A percentile compares a stretch with the other conserved stretches of the same genome.
Evolutionary conservation across 2,113 vertebrate species (phyloP).

Genomic region (Neotoma lepida): DNA sequence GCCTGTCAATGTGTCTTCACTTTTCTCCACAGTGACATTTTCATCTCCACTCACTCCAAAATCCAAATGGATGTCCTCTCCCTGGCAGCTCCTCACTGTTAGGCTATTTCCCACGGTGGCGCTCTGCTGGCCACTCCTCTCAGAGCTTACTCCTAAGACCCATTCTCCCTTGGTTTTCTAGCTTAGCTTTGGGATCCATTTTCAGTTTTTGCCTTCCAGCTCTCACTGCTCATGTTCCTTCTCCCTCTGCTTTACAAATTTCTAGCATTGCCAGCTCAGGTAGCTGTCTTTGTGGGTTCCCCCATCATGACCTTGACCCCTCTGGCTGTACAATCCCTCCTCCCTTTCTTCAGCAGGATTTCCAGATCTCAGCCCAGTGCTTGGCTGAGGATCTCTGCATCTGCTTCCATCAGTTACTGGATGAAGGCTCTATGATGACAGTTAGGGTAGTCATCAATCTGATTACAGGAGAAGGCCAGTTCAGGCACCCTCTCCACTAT

Average conservation of each 20-base stretch:
- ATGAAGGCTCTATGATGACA: too few species aligned
- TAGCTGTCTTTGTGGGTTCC: too few species aligned
- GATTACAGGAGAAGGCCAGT: too few species aligned
- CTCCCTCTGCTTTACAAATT: neutral
- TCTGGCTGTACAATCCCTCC: too few species aligned
- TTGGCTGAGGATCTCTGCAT: too few species aligned
- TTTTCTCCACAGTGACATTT: slow-evolving; percentile 37
- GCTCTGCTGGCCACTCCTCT: neutral
- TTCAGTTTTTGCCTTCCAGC: neutral
- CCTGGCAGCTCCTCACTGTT: neutral
- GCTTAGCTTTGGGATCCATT: neutral
- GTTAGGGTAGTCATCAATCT: too few species aligned
- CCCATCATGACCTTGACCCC: too few species aligned
- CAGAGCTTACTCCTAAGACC: neutral
- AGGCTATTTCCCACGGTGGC: neutral
- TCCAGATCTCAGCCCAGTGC: too few species aligned
- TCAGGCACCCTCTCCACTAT: too few species aligned
- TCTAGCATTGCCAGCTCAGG: neutral
- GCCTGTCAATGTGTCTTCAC: neutral
- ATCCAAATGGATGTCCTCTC: neutral
- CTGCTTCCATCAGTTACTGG: too few species aligned
- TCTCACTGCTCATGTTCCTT: neutral
- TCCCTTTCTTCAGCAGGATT: too few species aligned
- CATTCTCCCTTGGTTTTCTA: neutral
- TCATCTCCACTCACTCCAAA: neutral